Evolutionary conservation across 2,113 vertebrate species (phyloP).

Genomic region (Thomomys bottae): DNA sequence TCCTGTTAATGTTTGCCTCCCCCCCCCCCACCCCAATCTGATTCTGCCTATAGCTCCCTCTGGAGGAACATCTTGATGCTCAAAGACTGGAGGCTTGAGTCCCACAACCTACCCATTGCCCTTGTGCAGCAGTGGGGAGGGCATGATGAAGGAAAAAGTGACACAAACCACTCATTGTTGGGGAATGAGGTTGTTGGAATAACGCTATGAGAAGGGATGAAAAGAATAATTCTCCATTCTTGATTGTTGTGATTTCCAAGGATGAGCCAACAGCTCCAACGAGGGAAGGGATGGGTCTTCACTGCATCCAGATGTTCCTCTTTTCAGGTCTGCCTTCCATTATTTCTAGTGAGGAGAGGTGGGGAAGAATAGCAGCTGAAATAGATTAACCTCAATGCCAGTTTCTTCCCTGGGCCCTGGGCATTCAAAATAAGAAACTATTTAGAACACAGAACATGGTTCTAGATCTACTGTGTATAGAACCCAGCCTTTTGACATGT

Average conservation of each 20-base stretch:
- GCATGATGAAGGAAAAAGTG: slow-evolving; percentile 12
- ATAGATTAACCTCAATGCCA: slow-evolving; percentile 71
- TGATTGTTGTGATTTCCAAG: slow-evolving; percentile 67
- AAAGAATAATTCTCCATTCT: slow-evolving; percentile 77
- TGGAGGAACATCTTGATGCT: not conserved
- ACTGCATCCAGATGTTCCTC: slow-evolving; percentile 71
- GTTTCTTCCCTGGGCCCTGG: slow-evolving; percentile 63
- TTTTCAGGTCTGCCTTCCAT: slow-evolving; percentile 58
- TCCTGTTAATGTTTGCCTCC: not conserved
- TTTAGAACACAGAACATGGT: not conserved
- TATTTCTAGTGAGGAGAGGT: slow-evolving; percentile 49
- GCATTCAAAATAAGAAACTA: slow-evolving; percentile 50
- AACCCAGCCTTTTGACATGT: not conserved
- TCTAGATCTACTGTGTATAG: not conserved
- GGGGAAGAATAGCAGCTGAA: slow-evolving; percentile 65
- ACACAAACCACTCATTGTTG: slow-evolving; percentile 75
- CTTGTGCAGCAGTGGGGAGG: not conserved
- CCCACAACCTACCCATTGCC: slow-evolving; percentile 6
- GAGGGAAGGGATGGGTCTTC: slow-evolving; percentile 53
- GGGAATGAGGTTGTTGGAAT: slow-evolving; percentile 54
- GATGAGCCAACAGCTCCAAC: slow-evolving; percentile 63
- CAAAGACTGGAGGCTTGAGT: not conserved
- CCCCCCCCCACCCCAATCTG: not conserved
- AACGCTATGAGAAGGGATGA: slow-evolving; percentile 70
- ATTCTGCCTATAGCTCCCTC: not conserved